A percentile compares a stretch with the other conserved stretches of the same genome.
Conservation (phyloP, 2,113 vertebrate species). For the Himantopus leucocephalus region DNA sequence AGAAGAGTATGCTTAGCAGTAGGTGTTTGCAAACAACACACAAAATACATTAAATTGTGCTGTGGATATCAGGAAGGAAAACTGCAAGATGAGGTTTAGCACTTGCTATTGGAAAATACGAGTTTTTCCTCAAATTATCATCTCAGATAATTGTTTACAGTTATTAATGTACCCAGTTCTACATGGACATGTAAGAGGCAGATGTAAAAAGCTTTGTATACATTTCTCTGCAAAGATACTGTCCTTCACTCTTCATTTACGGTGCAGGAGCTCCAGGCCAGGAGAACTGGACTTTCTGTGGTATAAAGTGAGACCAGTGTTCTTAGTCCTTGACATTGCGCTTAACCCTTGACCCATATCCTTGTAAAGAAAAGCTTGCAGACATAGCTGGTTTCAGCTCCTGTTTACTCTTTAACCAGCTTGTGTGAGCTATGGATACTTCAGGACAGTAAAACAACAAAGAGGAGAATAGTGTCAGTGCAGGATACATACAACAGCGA, state of each 20-base stretch:
- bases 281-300: not conserved
- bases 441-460: not conserved
- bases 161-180: not conserved
- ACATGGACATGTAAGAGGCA: not conserved
- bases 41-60: not conserved
- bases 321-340: not conserved
- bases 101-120: not conserved
- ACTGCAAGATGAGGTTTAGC: not conserved
- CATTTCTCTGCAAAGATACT: not conserved
- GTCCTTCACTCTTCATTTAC: not conserved
- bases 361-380: not conserved
- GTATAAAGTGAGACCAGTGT: not conserved
- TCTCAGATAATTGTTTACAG: not conserved
- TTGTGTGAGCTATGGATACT: not conserved
- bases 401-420: not conserved
- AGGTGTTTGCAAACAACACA: not conserved
- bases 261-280: not conserved
- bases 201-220: not conserved
- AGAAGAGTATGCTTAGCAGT: fast-evolving
- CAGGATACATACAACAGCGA: not conserved
- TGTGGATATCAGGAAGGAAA: not conserved
- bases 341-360: not conserved
- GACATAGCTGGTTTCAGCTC: not conserved
- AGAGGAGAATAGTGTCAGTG: not conserved
- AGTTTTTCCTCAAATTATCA: not conserved